Evolutionary conservation across 2,888 invertebrate genomes (phyloP).

Genomic region (Phasia obesa): DNA sequence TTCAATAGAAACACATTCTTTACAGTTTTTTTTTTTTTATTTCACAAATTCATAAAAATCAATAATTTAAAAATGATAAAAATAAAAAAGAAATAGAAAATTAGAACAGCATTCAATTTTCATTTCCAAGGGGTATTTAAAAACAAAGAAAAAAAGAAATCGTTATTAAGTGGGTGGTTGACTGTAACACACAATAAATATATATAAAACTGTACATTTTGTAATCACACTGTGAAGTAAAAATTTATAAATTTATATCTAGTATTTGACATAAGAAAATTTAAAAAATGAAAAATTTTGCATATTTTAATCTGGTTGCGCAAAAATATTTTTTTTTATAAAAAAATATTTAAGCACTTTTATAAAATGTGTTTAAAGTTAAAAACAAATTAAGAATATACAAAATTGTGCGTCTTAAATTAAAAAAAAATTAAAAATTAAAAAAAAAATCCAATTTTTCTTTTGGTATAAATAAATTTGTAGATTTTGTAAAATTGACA

Average conservation of each 20-base stretch:
- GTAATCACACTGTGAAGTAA: constrained; percentile 7
- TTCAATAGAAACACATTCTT: not conserved
- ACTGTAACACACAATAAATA: constrained; percentile 8
- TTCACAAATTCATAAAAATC: constrained; percentile 37
- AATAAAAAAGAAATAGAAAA: constrained; percentile 35
- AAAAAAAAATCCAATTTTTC: too few species aligned
- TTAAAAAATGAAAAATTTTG: too few species aligned
- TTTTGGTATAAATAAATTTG: too few species aligned
- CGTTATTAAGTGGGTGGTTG: constrained; percentile 32
- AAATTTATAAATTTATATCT: not conserved
- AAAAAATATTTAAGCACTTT: too few species aligned
- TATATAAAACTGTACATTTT: constrained; percentile 23
- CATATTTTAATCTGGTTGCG: too few species aligned
- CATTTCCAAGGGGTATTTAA: constrained; percentile 6
- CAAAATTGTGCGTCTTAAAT: too few species aligned
- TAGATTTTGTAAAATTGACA: too few species aligned
- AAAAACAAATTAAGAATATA: too few species aligned
- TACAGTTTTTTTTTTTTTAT: not conserved
- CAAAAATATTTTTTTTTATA: not conserved
- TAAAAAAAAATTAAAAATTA: too few species aligned
- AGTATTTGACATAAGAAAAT: not conserved
- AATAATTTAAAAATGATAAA: constrained; percentile 46
- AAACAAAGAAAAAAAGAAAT: not conserved
- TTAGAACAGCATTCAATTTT: constrained; percentile 51
- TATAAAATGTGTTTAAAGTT: too few species aligned